Evolutionary conservation across 2,888 invertebrate genomes (phyloP), one percentile per base, ranked within the genome.

Genomic region (Flexamia atlantica): DNA sequence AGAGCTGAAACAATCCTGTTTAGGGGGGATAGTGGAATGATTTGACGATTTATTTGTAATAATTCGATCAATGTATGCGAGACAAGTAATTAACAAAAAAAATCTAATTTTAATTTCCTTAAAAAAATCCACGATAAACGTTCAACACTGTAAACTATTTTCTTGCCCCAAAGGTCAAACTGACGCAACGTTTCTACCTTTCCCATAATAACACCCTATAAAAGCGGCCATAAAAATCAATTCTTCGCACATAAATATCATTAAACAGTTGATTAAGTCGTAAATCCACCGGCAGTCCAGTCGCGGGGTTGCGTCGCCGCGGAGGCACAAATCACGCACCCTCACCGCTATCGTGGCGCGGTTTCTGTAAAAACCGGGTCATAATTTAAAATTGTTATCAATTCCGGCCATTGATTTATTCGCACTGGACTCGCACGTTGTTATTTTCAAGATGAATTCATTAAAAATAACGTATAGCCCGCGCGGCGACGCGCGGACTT

Each of bases 371-470:
- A n/a, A 72, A 72, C 72, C 72, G 72, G 72, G 42, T 42, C 72
- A 72, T 72, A 72, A 72, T 42, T 72, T 72, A 72, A 36, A 72
- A 72, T 40, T 72, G 20, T 72, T 72, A 72, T 72, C 72, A 72
- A 72, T 72, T 72, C 42, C 40, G 20, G 72, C 23, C 40, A 72
- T 72, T 72, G 72, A 72, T 72, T 72, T 72, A 72, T 72, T 72
- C 72, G 72, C 72, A 68, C 32, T n/a, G 68, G 72, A 40, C 42
- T 42, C 20, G 72, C 42, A 23, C 72, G 72, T 72, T 72, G 72
- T 72, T 72, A 72, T 72, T 72, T 72, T 72, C 72, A 40, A 72
- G 72, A 72, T 42, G 72, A 72, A 72, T 72, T 72, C 72, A 72
- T 72, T 72, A 72, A 72, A 72, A 72, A 72, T 72, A 72, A 72